Evolutionary conservation across 2,888 invertebrate species (phyloP), one percentile per base, ranked within the genome.

Genomic region (Melieria crassipennis): DNA sequence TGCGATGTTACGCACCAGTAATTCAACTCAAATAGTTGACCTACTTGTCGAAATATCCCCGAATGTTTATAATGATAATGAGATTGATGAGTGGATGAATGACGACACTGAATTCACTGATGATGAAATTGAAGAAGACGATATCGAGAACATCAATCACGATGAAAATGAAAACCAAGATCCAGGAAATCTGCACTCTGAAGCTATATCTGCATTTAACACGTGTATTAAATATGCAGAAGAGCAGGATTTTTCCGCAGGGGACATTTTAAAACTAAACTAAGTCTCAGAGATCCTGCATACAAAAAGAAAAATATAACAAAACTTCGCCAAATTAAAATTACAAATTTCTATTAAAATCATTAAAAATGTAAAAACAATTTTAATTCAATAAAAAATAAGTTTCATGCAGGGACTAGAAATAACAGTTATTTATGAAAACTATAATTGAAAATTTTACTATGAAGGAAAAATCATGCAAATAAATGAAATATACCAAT

Each of bases 101-200:
- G 66, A 65, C n/a, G 62, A 66, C 55, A 62, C 52, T 66, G 62
- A 66, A 62, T 47, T 62, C 61, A 62, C 63, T 48, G 66, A 64
- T 43, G 61, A 71, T 57, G 63, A 63, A 16, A 16, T 16, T 16
- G 16, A 16, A 16, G 16, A 16, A 16, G 16, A 16, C 16, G 16
- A 16, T 16, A 16, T 16, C 16, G 16, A 16, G 16, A 16, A 16
- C 16, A 16, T 16, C 16, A 16, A 16, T 16, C 16, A 61, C 7
- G 11, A 50, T 50, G 50, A 50, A 50, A 50, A 50, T 50, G 50
- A 50, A 50, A 50, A 50, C 50, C 50, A 50, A 50, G 50, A 50
- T 57, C 57, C 57, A 57, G 7, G 7, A 16, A 11, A 1, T 57
- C 16, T 13, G 16, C 57, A 57, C n/a, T 13, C 16, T 57, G 1